Conservation (phyloP, 2,797 vertebrate species). For the Onychomys arenicola region DNA sequence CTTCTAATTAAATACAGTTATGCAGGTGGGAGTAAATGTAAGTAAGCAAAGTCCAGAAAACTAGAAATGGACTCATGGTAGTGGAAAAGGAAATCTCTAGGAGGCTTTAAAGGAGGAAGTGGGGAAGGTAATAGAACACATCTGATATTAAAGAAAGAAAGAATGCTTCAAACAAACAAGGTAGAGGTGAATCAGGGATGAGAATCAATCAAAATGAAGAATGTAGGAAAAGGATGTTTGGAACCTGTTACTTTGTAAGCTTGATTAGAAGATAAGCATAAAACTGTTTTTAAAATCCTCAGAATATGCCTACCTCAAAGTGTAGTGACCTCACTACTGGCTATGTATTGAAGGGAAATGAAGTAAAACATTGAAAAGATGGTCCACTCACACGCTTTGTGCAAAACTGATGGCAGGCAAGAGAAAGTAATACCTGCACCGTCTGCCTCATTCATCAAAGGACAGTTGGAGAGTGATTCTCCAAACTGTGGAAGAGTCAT, state of each 20-base stretch:
- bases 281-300: neutral
- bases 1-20: neutral
- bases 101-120: neutral
- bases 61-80: neutral
- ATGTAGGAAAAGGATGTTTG: neutral
- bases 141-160: neutral
- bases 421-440: neutral
- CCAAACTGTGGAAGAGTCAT: neutral
- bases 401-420: neutral
- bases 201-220: neutral
- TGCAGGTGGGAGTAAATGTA: neutral
- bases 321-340: neutral
- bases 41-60: neutral
- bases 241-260: neutral
- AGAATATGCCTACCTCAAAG: neutral
- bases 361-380: neutral
- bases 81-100: neutral
- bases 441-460: neutral
- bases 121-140: neutral
- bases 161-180: neutral
- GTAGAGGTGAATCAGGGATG: rapidly evolving
- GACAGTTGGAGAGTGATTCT: neutral
- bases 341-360: neutral
- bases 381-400: neutral
- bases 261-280: neutral